Evolutionary conservation across 2,113 vertebrate genomes (phyloP).

Genomic region (Pithys albifrons): DNA sequence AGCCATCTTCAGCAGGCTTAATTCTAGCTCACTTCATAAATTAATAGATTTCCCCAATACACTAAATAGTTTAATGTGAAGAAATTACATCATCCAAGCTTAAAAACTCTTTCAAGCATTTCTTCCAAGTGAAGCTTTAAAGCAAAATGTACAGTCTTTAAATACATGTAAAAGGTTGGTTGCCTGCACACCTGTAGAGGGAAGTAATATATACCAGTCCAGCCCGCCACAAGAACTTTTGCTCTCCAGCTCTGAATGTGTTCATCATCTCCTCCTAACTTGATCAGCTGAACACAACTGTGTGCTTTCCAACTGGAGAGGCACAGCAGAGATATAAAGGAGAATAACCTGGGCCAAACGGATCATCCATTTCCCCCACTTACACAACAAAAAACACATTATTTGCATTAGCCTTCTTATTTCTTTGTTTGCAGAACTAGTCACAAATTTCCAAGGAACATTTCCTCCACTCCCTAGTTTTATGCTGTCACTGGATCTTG

Average conservation of each 20-base stretch:
- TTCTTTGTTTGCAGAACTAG: conserved; percentile 16
- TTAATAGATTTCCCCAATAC: neutral
- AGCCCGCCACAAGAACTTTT: neutral
- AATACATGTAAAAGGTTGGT: neutral
- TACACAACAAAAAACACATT: neutral
- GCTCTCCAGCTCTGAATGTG: neutral
- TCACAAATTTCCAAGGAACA: neutral
- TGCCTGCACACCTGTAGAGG: neutral
- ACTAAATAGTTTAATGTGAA: neutral
- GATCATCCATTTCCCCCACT: neutral
- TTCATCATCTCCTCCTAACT: neutral
- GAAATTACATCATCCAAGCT: neutral
- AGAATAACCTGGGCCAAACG: neutral
- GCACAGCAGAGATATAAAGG: neutral
- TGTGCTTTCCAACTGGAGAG: neutral
- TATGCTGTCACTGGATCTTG: neutral
- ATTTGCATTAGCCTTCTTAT: neutral
- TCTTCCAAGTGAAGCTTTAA: neutral
- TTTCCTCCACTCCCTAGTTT: neutral
- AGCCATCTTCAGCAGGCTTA: neutral
- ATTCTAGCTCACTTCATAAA: neutral
- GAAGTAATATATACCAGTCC: neutral
- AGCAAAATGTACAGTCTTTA: neutral
- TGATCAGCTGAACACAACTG: neutral
- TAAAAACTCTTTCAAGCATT: neutral